Conservation (phyloP, 2,888 invertebrate genomes). For the Leptopilina myrica region DNA sequence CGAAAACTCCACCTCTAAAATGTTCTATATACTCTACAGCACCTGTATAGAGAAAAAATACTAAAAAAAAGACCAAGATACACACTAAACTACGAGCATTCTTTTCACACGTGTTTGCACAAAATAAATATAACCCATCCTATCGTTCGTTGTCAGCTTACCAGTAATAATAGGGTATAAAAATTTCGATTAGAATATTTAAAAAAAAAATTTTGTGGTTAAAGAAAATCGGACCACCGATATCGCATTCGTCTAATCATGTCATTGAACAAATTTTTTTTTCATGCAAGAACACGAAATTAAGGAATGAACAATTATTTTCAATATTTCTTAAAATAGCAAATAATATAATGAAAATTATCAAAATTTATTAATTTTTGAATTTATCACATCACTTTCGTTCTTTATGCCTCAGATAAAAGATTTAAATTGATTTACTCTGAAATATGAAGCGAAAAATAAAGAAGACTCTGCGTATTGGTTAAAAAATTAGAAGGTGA, state of each 20-base stretch:
- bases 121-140: conserved; percentile 18
- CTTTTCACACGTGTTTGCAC: conserved; percentile 33
- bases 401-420: no score
- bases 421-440: no score
- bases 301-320: no score
- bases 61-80: neutral
- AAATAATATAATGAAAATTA: no score
- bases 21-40: neutral
- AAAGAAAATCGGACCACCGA: conserved; percentile 30
- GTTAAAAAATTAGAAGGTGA: no score
- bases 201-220: conserved; percentile 2
- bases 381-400: no score
- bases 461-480: no score
- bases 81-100: neutral
- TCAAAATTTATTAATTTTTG: no score
- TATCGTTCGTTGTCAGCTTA: neutral
- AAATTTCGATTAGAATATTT: conserved; percentile 23
- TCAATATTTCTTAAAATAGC: no score
- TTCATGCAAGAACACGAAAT: neutral
- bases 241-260: conserved; percentile 6
- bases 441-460: no score
- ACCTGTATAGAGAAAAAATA: conserved; percentile 27
- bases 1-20: conserved; percentile 33
- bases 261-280: conserved; percentile 1
- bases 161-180: conserved; percentile 18